Conservation (phyloP, 1,140 invertebrate genomes). For the Bicyclus anynana region DNA sequence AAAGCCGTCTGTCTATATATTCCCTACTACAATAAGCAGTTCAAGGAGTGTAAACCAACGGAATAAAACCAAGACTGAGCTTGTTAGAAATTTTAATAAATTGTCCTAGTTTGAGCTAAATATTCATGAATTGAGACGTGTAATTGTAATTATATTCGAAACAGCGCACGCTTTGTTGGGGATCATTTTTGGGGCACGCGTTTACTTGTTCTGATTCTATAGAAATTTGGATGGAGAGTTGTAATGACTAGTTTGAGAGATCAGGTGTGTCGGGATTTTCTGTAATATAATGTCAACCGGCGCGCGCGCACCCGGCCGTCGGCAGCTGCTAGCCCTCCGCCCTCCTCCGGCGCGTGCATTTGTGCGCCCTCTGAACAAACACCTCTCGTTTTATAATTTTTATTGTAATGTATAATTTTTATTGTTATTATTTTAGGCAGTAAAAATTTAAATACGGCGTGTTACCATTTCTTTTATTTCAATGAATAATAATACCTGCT, state of each 20-base stretch:
- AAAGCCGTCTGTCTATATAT: constrained; percentile 81
- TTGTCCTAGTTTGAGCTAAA: not conserved
- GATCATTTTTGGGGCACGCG: constrained; percentile 42
- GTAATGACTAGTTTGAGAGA: constrained; percentile 58
- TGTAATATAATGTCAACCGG: constrained; percentile 65
- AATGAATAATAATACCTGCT: not conserved
- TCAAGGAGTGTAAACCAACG: constrained; percentile 38
- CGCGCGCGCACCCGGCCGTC: constrained; percentile 54
- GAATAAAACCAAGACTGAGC: not conserved
- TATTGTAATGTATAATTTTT: constrained; percentile 29
- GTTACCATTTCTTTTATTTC: not conserved
- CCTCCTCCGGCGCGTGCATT: constrained; percentile 42
- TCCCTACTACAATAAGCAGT: constrained; percentile 86
- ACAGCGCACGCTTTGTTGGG: constrained; percentile 9
- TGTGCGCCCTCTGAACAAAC: constrained; percentile 53
- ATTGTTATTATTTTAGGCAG: constrained; percentile 4
- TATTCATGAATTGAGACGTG: constrained; percentile 10
- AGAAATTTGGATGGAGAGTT: constrained; percentile 49
- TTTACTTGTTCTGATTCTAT: constrained; percentile 28
- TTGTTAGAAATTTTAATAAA: not conserved
- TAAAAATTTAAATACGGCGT: not conserved
- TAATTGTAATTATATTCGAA: constrained; percentile 9
- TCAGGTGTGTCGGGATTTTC: constrained; percentile 70
- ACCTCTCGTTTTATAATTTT: constrained; percentile 51
- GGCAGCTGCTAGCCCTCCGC: constrained; percentile 59